These are phyloP conservation scores for Paralichthys olivaceus DNA, from an alignment of 2,113 vertebrate species.

Conservation along the genomic window DNA sequence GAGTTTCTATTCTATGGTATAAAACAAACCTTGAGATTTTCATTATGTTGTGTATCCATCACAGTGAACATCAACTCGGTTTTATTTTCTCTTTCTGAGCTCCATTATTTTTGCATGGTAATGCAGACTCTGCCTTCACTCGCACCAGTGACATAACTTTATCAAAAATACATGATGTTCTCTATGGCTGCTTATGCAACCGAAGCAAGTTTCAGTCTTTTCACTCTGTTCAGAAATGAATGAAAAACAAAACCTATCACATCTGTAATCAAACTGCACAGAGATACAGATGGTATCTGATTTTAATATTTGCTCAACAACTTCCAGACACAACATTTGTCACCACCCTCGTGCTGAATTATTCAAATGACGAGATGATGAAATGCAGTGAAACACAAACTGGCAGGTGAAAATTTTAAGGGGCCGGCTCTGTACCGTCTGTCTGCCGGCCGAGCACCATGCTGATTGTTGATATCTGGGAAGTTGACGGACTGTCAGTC, in stretches of 20 bases:
- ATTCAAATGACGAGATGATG: slow-evolving; percentile 28
- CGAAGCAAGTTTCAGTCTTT: background rate
- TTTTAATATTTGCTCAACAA: background rate
- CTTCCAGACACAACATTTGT: slow-evolving; percentile 9
- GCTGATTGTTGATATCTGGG: slow-evolving; percentile 20
- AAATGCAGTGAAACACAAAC: slow-evolving; percentile 39
- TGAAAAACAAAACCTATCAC: background rate
- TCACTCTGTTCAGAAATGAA: background rate
- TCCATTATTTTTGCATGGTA: background rate
- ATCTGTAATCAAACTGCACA: background rate
- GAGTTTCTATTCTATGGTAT: background rate
- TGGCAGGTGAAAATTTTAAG: slow-evolving; percentile 42
- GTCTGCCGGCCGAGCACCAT: background rate
- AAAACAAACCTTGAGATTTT: no score
- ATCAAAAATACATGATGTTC: background rate
- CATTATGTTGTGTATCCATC: background rate
- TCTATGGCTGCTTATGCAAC: background rate
- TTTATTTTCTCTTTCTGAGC: background rate
- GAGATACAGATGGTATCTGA: background rate
- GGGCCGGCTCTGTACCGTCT: slow-evolving; percentile 1
- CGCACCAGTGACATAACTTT: background rate
- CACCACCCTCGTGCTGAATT: background rate
- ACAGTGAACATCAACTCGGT: background rate
- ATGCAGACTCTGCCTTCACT: background rate
- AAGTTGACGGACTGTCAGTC: slow-evolving; percentile 45